Evolutionary conservation across 2,797 vertebrate species (phyloP), one percentile per base, ranked within the genome.

Genomic region (Dicrostonyx torquatus): DNA sequence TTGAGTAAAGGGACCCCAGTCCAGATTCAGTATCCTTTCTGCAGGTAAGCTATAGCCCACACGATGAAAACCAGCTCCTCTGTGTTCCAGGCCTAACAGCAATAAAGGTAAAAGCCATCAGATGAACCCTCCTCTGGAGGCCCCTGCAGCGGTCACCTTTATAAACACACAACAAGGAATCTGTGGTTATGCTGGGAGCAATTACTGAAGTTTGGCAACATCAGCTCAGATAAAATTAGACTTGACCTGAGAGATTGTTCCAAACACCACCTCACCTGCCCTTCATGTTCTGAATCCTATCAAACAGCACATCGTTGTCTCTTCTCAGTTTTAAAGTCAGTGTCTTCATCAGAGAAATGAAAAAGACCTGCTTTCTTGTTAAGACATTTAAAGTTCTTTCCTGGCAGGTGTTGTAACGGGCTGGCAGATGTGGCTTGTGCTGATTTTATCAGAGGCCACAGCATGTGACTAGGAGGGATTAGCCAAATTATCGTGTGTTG

Each of bases 171-270:
- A 89, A 87, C 66, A 70, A 92, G 84, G 31, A 77, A 53, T 34
- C 18, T 29, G 55, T 77, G 48, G 70, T 91, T 92, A 78, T 50
- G 14, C 55, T 93, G 86, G 75, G 78, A 96, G 68, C 90, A 80
- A 90, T 96, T 95, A 94, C 70, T 31, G 77, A 68, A 95, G 88
- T 88, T 93, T 75, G 58, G 93, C 91, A 97, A 94, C 64, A 94
- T 93, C 92, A 94, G 96, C 84, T 92, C 76, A 31, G 90, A 96
- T 95, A 96, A 95, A 97, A 95, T 97, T 96, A 96, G 97, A 96
- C 96, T 94, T 95, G 95, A 97, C 95, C 95, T 75, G 90, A 95
- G 86, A 97, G 89, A 94, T 91, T 90, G 80, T 96, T 97, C 76
- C 55, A 89, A 94, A 96, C 83, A 97, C 93, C 66, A 95, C 31